Evolutionary conservation across 2,113 vertebrate species (phyloP), one percentile per base, ranked within the genome.

Genomic region (Myrmophylax atrothorax): DNA sequence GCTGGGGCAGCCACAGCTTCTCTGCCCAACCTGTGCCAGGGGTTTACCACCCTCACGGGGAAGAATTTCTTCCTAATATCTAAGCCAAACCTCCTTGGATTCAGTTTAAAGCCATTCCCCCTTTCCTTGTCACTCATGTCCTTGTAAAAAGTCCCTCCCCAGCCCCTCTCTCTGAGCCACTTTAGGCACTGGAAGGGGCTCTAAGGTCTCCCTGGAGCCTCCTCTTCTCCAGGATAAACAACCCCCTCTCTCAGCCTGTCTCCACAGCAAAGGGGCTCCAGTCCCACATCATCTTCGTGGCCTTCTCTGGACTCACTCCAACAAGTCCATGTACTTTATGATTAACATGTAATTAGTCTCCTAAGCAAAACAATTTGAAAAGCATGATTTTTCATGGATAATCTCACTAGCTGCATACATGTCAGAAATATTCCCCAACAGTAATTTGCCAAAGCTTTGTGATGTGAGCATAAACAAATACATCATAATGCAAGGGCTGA

Each of bases 391-490:
- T 42, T 60, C 66, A 81, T 86, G 86, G 58, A 74, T 47, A 58
- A 31, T 20, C 9, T 69, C 33, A 78, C 29, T 93, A 93, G 76
- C 79, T 80, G 58, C 59, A 60, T 40, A n/a, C 67, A 46, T 26
- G 66, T 89, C 50, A 69, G 49, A 95, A 96, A 94, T 62, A 82
- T 9, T 76, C 19, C 22, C 40, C 31, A 52, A 37, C 4, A 93
- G 82, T 72, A 25, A 81, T 84, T 74, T 88, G 52, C 46, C 85
- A 63, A 68, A 4, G 19, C n/a, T 55, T 29, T 49, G 68, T 69
- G 60, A 93, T 55, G 18, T 97, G 85, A n/a, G 47, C 40, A 89
- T 75, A 95, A 96, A 95, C 87, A 97, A 94, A 95, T 58, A 40
- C 17, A 87, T n/a, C 80, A 60, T 8, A 28, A 14, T 94, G 75